Base-by-base conservation (phyloP, 92 coral and sea anemone species). In the Phymanthus crucifer region DNA sequence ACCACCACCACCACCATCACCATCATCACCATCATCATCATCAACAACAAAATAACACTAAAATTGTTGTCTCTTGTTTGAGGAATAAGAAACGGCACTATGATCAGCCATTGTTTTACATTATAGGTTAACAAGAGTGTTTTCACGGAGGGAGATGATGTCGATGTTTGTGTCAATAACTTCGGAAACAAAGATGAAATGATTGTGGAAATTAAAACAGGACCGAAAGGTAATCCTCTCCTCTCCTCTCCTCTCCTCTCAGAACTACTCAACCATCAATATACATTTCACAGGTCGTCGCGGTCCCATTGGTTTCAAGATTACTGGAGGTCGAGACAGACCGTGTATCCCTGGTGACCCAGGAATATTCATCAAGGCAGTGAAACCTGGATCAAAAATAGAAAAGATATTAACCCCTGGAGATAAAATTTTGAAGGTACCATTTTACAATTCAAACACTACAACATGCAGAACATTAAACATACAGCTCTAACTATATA, bases 271-370 rank as follows among this genome's bases (percentile, higher is more conserved):
- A 14, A 14, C 64, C 23, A 21, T 32, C 26, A 16, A 0, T 6
- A 26, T 61, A 26, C 4, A 33, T 18, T 54, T 54, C 12, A 0
- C 50, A 92, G 97, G 97, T 26, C 86, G 85, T 33, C 84, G 87
- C 57, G 94, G 97, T 23, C 78, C 86, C 10, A 85, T 92, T 38
- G 97, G 94, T n/a, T 90, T 92, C 73, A 92, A 92, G 87, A 79
- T 92, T 80, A 86, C 89, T 18, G 97, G 97, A 0, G 97, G 97
- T n/a, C 68, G 93, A 48, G 90, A 92, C 79, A 87, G 78, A 26
- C 97, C 97, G 3, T 87, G 91, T 69, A 89, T 87, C 26, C 97
- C 97, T 19, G 97, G 97, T 23, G 97, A 92, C 65, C 97, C 97
- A 5, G 97, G 97, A 35, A 88, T 92, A 23, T 92, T 92, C 61